Base-by-base conservation (phyloP, 2,113 vertebrate species). In the Oceanodroma tethys region DNA sequence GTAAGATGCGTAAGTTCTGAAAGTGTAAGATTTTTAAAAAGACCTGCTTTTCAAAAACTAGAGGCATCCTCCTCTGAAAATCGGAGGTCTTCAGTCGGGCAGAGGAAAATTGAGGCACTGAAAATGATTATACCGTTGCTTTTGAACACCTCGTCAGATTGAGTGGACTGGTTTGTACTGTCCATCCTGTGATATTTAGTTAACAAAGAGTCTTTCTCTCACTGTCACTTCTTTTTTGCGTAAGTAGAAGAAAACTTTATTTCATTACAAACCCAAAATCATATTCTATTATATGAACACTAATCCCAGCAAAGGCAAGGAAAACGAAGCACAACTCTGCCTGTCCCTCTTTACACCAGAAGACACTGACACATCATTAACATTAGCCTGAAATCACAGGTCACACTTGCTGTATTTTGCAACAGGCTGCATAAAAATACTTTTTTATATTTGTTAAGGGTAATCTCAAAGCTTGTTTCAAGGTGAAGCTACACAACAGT, bases 391-490 rank as follows among this genome's bases (percentile, higher is more conserved):
- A 71, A 93, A 70, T 74, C 25, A 32, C 56, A 34, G 0, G 2
- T 83, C 40, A 52, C 15, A 5, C 26, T 68, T 65, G 18, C 11
- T 71, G 14, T 78, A 43, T 79, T 78, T 79, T 86, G 78, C 42
- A 81, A 34, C 17, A 40, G 21, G 32, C n/a, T 43, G 38, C 42
- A 53, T 10, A 68, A 76, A 71, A 60, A 38, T 16, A 26, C 7
- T 58, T 55, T 29, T 38, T 40, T 17, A 1, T 40, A 26, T 85
- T 74, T 67, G 27, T 85, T 95, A 67, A 88, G 53, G 73, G 85
- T 96, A 91, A 90, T 97, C 81, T 96, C 92, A 95, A 96, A 70
- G 86, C 93, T 80, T 84, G 53, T 95, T 97, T 94, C 94, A 97
- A 98, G 93, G 90, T 96, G 93, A 98, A 96, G 60, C 63, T 70